Conservation (phyloP, 1,140 invertebrate species). For the Pogonognathellus flavescens region DNA sequence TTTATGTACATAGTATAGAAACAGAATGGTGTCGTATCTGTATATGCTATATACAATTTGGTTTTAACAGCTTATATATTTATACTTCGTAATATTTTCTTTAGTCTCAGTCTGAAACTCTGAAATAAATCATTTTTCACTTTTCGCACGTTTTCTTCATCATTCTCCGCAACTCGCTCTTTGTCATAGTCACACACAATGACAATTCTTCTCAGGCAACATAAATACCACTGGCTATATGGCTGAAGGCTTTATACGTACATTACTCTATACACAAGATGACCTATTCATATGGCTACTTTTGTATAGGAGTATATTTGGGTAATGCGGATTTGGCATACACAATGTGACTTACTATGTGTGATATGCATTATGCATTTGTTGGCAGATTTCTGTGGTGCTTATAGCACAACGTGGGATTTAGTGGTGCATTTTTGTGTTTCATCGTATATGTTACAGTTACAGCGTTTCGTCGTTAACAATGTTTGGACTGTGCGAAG, state of each 20-base stretch:
- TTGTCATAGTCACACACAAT: not conserved
- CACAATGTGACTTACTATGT: too few species aligned
- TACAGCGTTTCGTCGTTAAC: not conserved
- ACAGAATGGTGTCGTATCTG: too few species aligned
- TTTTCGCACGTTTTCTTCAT: not conserved
- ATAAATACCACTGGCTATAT: too few species aligned
- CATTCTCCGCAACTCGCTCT: not conserved
- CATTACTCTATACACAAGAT: not conserved
- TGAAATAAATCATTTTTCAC: conserved; percentile 29
- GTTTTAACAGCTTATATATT: not conserved
- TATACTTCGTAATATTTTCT: not conserved
- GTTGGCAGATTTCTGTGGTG: not conserved
- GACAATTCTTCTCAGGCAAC: not conserved
- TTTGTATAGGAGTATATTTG: too few species aligned
- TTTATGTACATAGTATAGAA: too few species aligned
- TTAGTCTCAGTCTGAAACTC: not conserved
- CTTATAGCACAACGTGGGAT: not conserved
- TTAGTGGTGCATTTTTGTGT: not conserved
- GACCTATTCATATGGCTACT: too few species aligned
- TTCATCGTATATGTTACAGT: not conserved
- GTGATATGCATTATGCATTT: not conserved
- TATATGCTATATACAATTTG: too few species aligned
- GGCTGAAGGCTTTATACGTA: too few species aligned
- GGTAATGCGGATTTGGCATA: too few species aligned
- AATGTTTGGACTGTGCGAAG: not conserved